Evolutionary conservation across 2,113 vertebrate species (phyloP).

Genomic region (Patagioenas fasciata): DNA sequence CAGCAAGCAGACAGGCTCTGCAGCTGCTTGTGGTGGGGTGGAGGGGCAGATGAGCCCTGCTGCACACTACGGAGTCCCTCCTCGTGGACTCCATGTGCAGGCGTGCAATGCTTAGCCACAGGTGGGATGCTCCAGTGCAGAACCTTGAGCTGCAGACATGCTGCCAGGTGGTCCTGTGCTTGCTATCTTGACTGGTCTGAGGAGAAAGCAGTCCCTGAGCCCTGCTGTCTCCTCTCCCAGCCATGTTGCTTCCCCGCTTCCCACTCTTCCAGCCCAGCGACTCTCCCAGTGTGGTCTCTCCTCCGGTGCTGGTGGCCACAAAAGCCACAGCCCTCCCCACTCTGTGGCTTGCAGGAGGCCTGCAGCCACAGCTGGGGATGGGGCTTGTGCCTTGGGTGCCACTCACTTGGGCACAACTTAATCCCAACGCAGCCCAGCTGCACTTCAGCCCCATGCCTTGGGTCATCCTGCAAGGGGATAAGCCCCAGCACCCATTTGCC

Average conservation of each 20-base stretch:
- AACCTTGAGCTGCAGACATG: background rate
- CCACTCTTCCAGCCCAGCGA: background rate
- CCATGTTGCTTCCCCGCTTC: rapidly evolving
- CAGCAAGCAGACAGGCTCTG: background rate
- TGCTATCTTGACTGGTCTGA: background rate
- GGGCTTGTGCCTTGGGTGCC: background rate
- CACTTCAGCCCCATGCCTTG: background rate
- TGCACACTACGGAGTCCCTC: background rate
- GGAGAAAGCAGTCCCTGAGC: background rate
- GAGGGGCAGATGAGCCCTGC: background rate
- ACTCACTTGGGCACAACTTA: background rate
- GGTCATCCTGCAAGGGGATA: background rate
- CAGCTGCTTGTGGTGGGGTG: background rate
- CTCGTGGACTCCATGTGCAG: rapidly evolving
- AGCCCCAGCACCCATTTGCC: background rate
- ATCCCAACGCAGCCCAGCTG: background rate
- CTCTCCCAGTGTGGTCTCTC: rapidly evolving
- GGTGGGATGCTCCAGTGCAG: background rate
- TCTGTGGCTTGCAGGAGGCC: background rate
- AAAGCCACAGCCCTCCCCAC: background rate
- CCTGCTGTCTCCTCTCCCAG: background rate
- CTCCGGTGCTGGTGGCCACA: rapidly evolving
- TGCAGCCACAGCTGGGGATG: background rate
- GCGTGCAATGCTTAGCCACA: background rate
- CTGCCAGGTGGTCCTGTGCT: background rate